A percentile compares a stretch with the other conserved stretches of the same genome.
phyloP scores from a whole-genome alignment of 2,888 invertebrate species.

The Heliconius erato region DNA sequence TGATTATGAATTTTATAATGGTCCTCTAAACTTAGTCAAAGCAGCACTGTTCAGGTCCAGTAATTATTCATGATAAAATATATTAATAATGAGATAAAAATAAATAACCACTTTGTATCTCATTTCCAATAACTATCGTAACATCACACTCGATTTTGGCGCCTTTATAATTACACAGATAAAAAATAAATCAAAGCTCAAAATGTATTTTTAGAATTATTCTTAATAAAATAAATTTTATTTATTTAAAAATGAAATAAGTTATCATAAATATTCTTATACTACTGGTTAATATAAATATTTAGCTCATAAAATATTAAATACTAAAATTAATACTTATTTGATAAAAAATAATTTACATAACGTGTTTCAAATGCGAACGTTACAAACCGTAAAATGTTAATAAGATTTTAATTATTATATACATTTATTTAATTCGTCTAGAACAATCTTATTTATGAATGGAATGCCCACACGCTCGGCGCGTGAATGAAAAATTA shows the following conservation, averaged over 20 bases:
- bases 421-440: conserved; percentile 25
- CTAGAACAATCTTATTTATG: conserved; percentile 53
- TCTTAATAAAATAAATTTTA: no score
- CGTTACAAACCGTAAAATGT: conserved; percentile 1
- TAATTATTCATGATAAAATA: no score
- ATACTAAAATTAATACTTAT: neutral
- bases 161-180: neutral
- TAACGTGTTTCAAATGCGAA: conserved; percentile 12
- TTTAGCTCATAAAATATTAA: neutral
- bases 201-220: no score
- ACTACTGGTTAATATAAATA: neutral
- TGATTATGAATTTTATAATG: neutral
- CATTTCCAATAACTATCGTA: no score
- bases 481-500: conserved; percentile 61
- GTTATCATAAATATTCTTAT: neutral
- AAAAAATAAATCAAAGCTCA: neutral
- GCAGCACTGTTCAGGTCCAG: no score
- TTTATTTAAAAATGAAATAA: neutral
- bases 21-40: neutral
- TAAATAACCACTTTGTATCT: no score
- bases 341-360: conserved; percentile 28
- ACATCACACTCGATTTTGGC: neutral
- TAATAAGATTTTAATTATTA: neutral
- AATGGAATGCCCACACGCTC: conserved; percentile 55
- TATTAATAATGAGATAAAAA: no score